A percentile compares a stretch with the other conserved stretches of the same genome.
Conservation (phyloP, 2,888 invertebrate genomes). For the Griposia aprilina region DNA sequence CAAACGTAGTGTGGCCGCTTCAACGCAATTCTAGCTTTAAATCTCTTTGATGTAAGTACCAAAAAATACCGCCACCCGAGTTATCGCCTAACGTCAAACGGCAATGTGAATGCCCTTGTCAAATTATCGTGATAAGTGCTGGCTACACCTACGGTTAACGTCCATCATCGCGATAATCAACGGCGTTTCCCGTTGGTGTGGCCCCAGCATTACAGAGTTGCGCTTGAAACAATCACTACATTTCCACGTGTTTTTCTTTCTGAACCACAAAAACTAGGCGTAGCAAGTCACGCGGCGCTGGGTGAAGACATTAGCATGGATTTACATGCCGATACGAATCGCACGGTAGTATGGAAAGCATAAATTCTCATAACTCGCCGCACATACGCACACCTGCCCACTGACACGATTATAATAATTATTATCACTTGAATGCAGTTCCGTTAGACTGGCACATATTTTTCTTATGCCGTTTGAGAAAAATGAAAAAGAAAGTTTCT, state of each 20-base stretch:
- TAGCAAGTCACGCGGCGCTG: conserved; percentile 50
- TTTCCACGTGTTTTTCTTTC: conserved; percentile 52
- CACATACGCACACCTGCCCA: conserved; percentile 51
- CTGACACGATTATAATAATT: conserved; percentile 66
- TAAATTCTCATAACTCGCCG: conserved; percentile 43
- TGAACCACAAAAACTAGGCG: conserved; percentile 37
- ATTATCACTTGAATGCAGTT: conserved; percentile 61
- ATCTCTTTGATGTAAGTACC: too few relatives aligned
- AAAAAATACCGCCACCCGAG: too few relatives aligned
- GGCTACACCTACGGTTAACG: too few relatives aligned
- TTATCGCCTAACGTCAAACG: too few relatives aligned
- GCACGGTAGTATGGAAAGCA: conserved; percentile 60
- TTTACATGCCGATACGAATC: conserved; percentile 60
- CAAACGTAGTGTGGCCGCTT: too few relatives aligned
- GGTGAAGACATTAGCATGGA: conserved; percentile 59
- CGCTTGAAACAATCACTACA: conserved; percentile 34
- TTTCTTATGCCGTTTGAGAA: conserved; percentile 2
- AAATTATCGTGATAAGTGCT: too few relatives aligned
- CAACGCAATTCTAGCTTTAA: too few relatives aligned
- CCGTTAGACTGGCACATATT: conserved; percentile 55
- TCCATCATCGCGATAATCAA: too few relatives aligned
- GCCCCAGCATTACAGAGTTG: not conserved
- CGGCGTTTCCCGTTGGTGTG: too few relatives aligned
- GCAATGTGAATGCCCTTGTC: too few relatives aligned
- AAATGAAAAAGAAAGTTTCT: not conserved